Conservation (phyloP, 2,113 vertebrate species). For the Leptodactylus fuscus region DNA sequence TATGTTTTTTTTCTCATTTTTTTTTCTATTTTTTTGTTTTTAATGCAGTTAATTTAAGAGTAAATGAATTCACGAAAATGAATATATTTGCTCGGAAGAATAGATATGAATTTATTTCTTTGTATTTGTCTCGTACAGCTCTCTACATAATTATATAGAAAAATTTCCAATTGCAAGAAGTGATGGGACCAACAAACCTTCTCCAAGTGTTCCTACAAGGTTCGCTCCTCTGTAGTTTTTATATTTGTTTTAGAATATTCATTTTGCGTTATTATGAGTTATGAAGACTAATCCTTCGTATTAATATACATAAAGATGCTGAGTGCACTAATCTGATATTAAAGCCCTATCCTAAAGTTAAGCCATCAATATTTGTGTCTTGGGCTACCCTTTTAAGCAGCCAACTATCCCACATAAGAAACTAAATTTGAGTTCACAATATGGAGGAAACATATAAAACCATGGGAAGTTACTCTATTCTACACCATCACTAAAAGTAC, state of each 20-base stretch:
- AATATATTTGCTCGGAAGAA: constrained; percentile 66
- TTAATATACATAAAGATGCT: too few relatives aligned
- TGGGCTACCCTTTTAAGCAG: too few relatives aligned
- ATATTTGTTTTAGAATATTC: neutral
- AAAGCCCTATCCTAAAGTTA: too few relatives aligned
- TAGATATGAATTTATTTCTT: neutral
- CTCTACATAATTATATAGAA: constrained; percentile 69
- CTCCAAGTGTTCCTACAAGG: constrained; percentile 37
- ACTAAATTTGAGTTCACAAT: too few relatives aligned
- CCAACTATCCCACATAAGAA: too few relatives aligned
- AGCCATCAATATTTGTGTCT: too few relatives aligned
- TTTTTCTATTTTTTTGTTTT: neutral
- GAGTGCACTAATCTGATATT: too few relatives aligned
- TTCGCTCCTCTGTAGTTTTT: neutral
- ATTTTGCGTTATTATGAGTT: neutral
- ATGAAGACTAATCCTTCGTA: neutral
- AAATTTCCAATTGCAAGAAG: constrained; percentile 70
- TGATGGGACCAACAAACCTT: constrained; percentile 55
- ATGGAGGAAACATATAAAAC: too few relatives aligned
- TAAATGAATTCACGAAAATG: constrained; percentile 64
- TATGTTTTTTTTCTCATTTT: constrained; percentile 21
- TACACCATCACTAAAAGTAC: too few relatives aligned
- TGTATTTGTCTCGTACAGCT: constrained; percentile 63
- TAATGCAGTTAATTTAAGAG: constrained; percentile 38
- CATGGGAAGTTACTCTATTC: too few relatives aligned